Base-by-base conservation (phyloP, 2,888 invertebrate species). In the Epicampocera succincta region DNA sequence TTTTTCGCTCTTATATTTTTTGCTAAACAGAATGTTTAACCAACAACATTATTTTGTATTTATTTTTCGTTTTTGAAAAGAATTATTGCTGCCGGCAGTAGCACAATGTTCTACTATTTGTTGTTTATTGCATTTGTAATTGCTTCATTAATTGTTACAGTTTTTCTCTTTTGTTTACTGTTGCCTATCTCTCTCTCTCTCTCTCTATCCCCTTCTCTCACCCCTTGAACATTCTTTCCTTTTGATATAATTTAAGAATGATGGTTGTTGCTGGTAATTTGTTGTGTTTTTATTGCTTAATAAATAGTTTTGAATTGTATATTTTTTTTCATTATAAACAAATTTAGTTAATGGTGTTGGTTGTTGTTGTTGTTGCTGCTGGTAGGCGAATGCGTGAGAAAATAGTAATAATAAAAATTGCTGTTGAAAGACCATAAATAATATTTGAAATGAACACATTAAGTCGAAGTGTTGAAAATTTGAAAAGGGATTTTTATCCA, bases 301-400 rank as follows among this genome's bases (percentile, higher is more conserved):
- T 75, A 75, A 75, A 68, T 60, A 66, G 50, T 42, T 42, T 68
- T 68, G 48, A 66, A 42, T 33, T 9, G 9, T 9, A 33, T 9
- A 29, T 29, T 4, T 29, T 29, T 29, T 56, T 58, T 58, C 15
- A 48, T 33, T 71, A 11, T 66, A 66, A 12, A 75, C 42, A 66
- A 60, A 68, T 48, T 33, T 60, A 50, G 15, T 48, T 33, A 33
- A 33, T 33, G 40, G 25, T 46, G 48, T 40, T 63, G 38, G 40
- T 38, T 46, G 48, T 40, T 63, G 38, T 12, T 48, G n/a, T 13
- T 50, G 25, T 29, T 50, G 25, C 40, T 71, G 50, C 68, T 38
- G 76, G 68, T 81, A 81, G 76, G 68, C 76, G 75, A 81, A 76
- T 60, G 76, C 76, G 76, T 81, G 80, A 72, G 76, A 81, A 76